phyloP scores from a whole-genome alignment of 2,888 invertebrate species.

The Opisthograptis luteolata region DNA sequence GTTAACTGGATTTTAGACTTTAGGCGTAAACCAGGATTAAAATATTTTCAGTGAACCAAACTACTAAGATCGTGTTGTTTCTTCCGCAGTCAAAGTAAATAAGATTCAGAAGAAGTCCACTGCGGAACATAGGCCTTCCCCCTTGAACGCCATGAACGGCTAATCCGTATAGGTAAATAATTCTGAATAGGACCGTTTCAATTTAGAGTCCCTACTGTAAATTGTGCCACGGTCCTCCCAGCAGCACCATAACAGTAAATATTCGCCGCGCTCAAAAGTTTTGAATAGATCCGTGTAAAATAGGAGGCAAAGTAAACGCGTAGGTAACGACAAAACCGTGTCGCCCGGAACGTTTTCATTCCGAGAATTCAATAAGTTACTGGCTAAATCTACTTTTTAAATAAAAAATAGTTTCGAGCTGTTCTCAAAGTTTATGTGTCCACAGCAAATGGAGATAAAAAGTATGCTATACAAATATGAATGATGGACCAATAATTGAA shows the following conservation, averaged over 20 bases:
- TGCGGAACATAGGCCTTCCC: no score
- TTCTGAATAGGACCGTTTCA: neutral
- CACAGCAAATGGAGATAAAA: neutral
- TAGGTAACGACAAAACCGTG: constrained; percentile 23
- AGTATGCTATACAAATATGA: neutral
- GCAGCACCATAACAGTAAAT: constrained; percentile 54
- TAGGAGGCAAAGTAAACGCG: constrained; percentile 40
- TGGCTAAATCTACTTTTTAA: constrained; percentile 10
- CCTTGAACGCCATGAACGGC: no score
- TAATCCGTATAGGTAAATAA: no score
- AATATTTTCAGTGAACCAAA: no score
- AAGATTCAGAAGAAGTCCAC: no score
- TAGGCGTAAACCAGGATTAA: no score
- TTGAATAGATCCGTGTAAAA: constrained; percentile 39
- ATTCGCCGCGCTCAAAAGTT: constrained; percentile 40
- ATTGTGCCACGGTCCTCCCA: constrained; percentile 7
- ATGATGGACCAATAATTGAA: no score
- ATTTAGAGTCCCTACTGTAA: neutral
- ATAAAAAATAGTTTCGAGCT: constrained; percentile 8
- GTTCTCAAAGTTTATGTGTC: neutral
- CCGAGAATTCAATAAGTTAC: constrained; percentile 19
- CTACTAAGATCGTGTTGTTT: no score
- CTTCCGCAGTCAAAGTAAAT: no score
- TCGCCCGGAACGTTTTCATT: constrained; percentile 22
- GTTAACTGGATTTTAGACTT: no score